Evolutionary conservation across 1,140 invertebrate genomes (phyloP).

Genomic region (Trinorchestia longiramus): DNA sequence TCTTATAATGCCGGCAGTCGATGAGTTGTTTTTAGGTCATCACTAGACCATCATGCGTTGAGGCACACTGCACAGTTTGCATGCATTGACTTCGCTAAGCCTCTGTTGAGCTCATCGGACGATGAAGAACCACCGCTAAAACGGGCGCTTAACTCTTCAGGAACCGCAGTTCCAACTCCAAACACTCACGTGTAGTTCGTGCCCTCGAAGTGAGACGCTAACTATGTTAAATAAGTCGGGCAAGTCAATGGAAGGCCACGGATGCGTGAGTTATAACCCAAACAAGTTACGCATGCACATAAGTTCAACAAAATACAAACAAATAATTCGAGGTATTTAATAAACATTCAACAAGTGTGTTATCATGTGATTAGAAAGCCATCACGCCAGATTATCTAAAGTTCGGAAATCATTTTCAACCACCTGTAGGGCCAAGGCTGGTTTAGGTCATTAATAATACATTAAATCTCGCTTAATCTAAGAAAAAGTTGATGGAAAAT

Average conservation of each 20-base stretch:
- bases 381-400: background rate
- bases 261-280: background rate
- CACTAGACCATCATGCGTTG: background rate
- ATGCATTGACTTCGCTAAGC: background rate
- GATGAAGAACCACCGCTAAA: background rate
- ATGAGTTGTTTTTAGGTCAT: background rate
- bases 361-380: slow-evolving; percentile 14
- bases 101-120: background rate
- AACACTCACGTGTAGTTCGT: background rate
- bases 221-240: slow-evolving; percentile 39
- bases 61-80: background rate
- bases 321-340: slow-evolving; percentile 17
- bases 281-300: background rate
- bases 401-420: background rate
- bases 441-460: slow-evolving; percentile 49
- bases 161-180: background rate
- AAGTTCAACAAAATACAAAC: slow-evolving; percentile 36
- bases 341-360: background rate
- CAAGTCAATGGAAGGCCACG: background rate
- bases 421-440: background rate
- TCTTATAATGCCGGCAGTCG: background rate
- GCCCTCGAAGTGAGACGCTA: background rate
- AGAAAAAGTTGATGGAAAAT: slow-evolving; percentile 35
- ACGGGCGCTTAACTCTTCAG: background rate
- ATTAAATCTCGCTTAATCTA: background rate